Conservation (phyloP, 2,113 vertebrate genomes). For the Andinoacara biseriatus region DNA sequence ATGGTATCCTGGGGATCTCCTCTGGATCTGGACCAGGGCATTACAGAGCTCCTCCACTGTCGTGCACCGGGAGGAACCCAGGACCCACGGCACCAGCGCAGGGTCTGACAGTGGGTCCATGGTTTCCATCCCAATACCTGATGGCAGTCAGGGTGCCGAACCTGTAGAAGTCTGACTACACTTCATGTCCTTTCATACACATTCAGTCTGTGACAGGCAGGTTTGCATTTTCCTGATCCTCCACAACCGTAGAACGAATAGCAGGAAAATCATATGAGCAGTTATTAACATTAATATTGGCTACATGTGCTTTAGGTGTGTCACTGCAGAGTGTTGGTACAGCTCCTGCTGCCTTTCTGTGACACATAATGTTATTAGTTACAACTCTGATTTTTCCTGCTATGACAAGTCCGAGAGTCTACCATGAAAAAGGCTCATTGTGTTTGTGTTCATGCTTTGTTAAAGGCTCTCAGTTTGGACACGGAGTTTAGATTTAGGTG, state of each 20-base stretch:
- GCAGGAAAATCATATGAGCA: background rate
- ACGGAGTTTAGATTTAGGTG: background rate
- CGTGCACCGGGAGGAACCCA: too few relatives aligned
- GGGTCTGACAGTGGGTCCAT: too few relatives aligned
- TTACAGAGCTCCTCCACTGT: too few relatives aligned
- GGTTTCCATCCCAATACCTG: too few relatives aligned
- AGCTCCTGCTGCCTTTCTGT: background rate
- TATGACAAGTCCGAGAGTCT: background rate
- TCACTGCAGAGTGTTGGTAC: background rate
- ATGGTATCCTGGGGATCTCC: too few relatives aligned
- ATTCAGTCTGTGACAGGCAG: too few relatives aligned
- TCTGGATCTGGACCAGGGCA: too few relatives aligned
- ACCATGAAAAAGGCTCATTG: background rate
- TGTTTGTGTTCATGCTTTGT: conserved; percentile 7
- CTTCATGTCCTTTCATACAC: background rate
- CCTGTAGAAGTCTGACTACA: too few relatives aligned
- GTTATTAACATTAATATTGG: background rate
- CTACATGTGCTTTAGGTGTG: background rate
- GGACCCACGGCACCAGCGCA: too few relatives aligned
- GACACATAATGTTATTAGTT: conserved; percentile 1
- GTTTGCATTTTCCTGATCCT: background rate
- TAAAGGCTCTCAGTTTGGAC: background rate
- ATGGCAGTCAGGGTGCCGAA: too few relatives aligned
- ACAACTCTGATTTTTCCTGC: background rate
- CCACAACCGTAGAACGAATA: background rate